Evolutionary conservation across 2,888 invertebrate species (phyloP).

Genomic region (Cryptus armator): DNA sequence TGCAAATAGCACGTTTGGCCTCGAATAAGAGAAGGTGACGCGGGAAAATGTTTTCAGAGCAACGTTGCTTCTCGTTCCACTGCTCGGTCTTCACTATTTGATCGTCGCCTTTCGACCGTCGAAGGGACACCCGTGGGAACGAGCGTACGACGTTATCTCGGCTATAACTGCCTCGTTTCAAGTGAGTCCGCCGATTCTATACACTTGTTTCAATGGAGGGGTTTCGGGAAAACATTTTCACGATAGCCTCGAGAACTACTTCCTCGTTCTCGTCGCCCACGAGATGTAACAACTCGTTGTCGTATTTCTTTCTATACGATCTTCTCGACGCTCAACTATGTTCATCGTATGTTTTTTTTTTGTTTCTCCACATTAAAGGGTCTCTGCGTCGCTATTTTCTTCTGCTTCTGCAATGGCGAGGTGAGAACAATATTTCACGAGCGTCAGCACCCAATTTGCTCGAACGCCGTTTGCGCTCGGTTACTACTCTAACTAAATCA

Average conservation of each 20-base stretch:
- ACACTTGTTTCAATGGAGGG: background rate
- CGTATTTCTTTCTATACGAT: background rate
- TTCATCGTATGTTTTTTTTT: conserved; percentile 67
- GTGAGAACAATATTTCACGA: conserved; percentile 86
- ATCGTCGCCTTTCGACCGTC: conserved; percentile 94
- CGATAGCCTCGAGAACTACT: background rate
- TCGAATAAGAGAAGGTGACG: background rate
- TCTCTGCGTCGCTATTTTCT: conserved; percentile 95
- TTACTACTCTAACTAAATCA: background rate
- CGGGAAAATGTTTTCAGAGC: conserved; percentile 87
- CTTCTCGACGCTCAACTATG: background rate
- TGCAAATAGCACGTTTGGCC: too few relatives aligned
- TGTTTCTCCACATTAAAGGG: conserved; percentile 88
- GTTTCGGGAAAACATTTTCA: background rate
- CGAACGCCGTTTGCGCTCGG: background rate
- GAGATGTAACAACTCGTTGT: background rate
- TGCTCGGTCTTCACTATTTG: conserved; percentile 96
- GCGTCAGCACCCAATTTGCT: background rate
- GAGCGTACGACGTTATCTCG: conserved; percentile 93
- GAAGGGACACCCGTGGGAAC: conserved; percentile 90
- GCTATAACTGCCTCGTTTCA: conserved; percentile 96
- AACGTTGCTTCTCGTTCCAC: conserved; percentile 95
- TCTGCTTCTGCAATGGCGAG: conserved; percentile 98
- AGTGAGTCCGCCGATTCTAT: conserved; percentile 85
- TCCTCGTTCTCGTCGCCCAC: background rate